Conservation (phyloP, 2,797 vertebrate species). For the Danio aesculapii region DNA sequence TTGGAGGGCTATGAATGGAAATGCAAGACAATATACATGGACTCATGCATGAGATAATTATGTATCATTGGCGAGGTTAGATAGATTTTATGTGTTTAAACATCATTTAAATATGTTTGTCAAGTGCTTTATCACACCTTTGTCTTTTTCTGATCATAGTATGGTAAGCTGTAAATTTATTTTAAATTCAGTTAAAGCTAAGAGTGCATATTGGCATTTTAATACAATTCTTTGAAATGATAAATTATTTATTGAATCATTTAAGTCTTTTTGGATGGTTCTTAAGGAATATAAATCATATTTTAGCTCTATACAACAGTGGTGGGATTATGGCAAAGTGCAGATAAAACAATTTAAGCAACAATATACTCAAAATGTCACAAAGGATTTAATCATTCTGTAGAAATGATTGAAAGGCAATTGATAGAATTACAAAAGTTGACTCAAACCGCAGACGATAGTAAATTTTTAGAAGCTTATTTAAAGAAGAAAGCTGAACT, state of each 20-base stretch:
- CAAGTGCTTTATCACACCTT: not conserved
- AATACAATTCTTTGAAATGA: not conserved
- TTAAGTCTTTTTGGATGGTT: not conserved
- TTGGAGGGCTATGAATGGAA: not conserved
- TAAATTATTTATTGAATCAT: not conserved
- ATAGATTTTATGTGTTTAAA: conserved; percentile 26
- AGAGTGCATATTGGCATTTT: conserved; percentile 4
- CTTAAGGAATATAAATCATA: not conserved
- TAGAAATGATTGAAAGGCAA: not conserved
- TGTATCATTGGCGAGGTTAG: not conserved
- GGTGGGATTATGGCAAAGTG: not conserved
- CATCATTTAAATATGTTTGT: conserved; percentile 19
- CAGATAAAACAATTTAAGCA: not conserved
- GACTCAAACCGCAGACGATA: too few relatives aligned
- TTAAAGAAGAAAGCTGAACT: too few relatives aligned
- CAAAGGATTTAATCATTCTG: not conserved
- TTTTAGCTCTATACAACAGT: not conserved
- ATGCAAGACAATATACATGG: conserved; percentile 18
- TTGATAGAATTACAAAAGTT: too few relatives aligned
- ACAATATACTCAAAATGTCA: not conserved
- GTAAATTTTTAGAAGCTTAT: not conserved
- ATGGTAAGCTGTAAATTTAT: not conserved
- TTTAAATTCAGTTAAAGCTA: not conserved
- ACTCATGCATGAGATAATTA: not conserved
- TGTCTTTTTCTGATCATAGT: not conserved